These are phyloP conservation scores for Lutraria rhynchaena DNA, from an alignment of 1,140 invertebrate genomes.

Conservation along the genomic window DNA sequence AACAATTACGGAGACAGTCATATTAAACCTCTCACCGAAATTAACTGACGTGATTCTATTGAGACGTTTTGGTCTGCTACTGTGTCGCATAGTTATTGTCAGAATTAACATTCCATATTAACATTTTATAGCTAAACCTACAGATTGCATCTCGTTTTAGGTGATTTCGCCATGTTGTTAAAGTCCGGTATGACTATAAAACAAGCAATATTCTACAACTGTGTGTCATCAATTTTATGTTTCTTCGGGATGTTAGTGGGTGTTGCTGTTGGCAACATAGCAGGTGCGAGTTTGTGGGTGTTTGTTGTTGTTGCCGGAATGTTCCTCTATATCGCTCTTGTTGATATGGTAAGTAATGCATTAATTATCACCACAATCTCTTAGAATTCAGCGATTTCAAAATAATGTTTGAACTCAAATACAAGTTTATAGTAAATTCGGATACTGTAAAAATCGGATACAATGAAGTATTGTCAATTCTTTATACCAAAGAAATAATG, in stretches of 20 bases:
- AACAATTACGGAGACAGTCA: too few species aligned
- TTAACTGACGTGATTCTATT: too few species aligned
- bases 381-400: background rate
- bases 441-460: too few species aligned
- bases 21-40: too few species aligned
- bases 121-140: background rate
- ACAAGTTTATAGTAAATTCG: background rate
- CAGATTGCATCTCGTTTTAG: slow-evolving; percentile 80
- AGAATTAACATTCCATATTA: too few species aligned
- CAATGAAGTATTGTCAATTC: too few species aligned
- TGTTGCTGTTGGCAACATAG: slow-evolving; percentile 89
- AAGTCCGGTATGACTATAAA: slow-evolving; percentile 95
- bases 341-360: slow-evolving; percentile 93
- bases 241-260: slow-evolving; percentile 93
- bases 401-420: too few species aligned
- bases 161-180: slow-evolving; percentile 95
- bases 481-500: too few species aligned
- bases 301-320: slow-evolving; percentile 95
- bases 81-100: too few species aligned
- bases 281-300: slow-evolving; percentile 91
- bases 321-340: slow-evolving; percentile 97
- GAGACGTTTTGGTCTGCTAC: too few species aligned
- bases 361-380: too few species aligned
- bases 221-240: slow-evolving; percentile 93
- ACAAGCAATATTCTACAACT: slow-evolving; percentile 93